Percentiles rank a stretch among this genome's conserved stretches.
Evolutionary conservation across 2,113 vertebrate genomes (phyloP).

Genomic region (Notarius lentiginosus): DNA sequence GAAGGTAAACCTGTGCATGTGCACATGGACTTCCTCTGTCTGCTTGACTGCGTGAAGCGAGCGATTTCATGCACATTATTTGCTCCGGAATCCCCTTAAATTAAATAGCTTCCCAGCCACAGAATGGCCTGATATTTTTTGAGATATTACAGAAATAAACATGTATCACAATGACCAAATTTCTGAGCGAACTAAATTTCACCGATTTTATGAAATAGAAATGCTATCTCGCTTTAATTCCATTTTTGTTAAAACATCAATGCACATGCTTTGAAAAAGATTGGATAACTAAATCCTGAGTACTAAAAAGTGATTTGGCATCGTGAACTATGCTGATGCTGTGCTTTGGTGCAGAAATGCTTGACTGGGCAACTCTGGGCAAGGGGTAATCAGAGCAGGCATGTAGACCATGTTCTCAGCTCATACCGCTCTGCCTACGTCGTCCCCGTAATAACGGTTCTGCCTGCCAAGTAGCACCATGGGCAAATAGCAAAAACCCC

Average conservation of each 20-base stretch:
- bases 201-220: background rate
- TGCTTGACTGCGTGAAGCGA: too few relatives aligned
- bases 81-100: too few relatives aligned
- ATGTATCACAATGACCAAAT: too few relatives aligned
- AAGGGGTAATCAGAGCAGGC: conserved; percentile 39
- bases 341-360: conserved; percentile 16
- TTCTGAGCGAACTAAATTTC: too few relatives aligned
- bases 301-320: background rate
- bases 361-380: conserved; percentile 38
- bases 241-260: background rate
- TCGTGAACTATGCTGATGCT: background rate
- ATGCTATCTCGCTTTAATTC: background rate
- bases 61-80: too few relatives aligned
- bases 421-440: conserved; percentile 17
- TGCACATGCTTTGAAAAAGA: background rate
- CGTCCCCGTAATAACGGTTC: conserved; percentile 35
- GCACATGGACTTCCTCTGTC: too few relatives aligned
- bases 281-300: conserved; percentile 2
- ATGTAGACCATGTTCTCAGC: conserved; percentile 33
- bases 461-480: conserved; percentile 34
- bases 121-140: too few relatives aligned
- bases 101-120: too few relatives aligned
- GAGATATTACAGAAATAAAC: too few relatives aligned
- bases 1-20: too few relatives aligned
- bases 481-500: conserved; percentile 6